phyloP scores from a whole-genome alignment of 1,140 invertebrate genomes.

The Sipha flava region DNA sequence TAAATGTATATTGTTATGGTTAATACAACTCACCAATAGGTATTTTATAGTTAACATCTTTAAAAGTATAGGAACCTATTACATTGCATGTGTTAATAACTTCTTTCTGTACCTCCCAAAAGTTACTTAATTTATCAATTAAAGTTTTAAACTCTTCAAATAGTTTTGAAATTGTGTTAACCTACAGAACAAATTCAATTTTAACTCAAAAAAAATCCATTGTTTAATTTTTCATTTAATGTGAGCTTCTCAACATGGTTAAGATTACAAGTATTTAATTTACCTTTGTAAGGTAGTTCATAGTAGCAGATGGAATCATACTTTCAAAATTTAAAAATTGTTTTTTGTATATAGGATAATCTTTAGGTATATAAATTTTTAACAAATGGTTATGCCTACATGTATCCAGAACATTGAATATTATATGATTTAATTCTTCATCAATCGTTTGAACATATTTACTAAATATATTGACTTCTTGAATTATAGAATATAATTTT shows the following conservation, averaged over 20 bases:
- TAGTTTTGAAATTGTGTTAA: background rate
- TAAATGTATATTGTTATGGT: background rate
- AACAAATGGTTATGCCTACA: background rate
- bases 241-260: background rate
- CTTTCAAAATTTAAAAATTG: background rate
- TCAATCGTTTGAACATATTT: background rate
- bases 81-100: background rate
- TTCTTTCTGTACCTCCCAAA: constrained; percentile 2
- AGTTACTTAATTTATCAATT: background rate
- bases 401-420: background rate
- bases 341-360: background rate
- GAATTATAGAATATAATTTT: background rate
- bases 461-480: background rate
- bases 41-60: background rate
- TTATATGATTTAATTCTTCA: background rate
- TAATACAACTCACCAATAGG: background rate
- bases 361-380: background rate
- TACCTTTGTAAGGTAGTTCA: background rate
- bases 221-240: background rate
- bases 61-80: background rate
- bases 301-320: background rate
- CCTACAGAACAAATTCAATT: background rate
- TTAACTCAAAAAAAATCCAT: background rate
- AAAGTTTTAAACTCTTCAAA: background rate
- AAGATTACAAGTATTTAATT: background rate